phyloP scores from a whole-genome alignment of 2,797 vertebrate species.

The Selene dorsalis region DNA sequence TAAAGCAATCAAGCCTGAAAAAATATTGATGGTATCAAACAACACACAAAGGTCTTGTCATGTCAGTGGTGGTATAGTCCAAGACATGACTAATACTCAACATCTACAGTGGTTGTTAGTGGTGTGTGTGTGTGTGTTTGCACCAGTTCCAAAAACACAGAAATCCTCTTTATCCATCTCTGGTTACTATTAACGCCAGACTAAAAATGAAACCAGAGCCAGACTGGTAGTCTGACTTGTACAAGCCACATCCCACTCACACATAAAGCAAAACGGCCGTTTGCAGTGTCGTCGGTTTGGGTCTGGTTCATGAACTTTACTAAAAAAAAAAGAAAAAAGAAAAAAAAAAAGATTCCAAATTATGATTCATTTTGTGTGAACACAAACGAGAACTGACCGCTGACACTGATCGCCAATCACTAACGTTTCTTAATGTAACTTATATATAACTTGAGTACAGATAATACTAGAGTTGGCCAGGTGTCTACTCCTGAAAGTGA shows the following conservation, averaged over 20 bases:
- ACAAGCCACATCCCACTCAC: conserved; percentile 9
- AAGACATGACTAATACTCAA: conserved; percentile 43
- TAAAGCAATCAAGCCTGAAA: neutral
- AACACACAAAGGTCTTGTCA: conserved; percentile 51
- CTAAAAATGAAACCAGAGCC: conserved; percentile 36
- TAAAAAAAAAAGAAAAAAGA: conserved; percentile 12
- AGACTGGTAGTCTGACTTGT: conserved; percentile 45
- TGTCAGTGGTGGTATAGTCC: conserved; percentile 40
- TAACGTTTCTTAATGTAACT: neutral
- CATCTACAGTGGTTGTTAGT: conserved; percentile 48
- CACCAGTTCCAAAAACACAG: conserved; percentile 36
- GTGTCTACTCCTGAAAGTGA: neutral
- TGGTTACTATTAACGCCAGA: conserved; percentile 37
- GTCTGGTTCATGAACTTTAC: conserved; percentile 19
- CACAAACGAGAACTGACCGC: neutral
- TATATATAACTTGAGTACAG: neutral
- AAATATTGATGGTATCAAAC: conserved; percentile 26
- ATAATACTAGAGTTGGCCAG: neutral
- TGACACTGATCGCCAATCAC: neutral
- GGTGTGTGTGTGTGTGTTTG: conserved; percentile 7
- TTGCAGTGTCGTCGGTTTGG: neutral
- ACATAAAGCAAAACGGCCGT: neutral
- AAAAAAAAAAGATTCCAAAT: conserved; percentile 24
- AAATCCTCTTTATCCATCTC: conserved; percentile 51
- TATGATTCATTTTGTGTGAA: conserved; percentile 12